These are phyloP conservation scores for Vulpes ferrilata DNA, from an alignment of 2,113 vertebrate species.

Conservation along the genomic window DNA sequence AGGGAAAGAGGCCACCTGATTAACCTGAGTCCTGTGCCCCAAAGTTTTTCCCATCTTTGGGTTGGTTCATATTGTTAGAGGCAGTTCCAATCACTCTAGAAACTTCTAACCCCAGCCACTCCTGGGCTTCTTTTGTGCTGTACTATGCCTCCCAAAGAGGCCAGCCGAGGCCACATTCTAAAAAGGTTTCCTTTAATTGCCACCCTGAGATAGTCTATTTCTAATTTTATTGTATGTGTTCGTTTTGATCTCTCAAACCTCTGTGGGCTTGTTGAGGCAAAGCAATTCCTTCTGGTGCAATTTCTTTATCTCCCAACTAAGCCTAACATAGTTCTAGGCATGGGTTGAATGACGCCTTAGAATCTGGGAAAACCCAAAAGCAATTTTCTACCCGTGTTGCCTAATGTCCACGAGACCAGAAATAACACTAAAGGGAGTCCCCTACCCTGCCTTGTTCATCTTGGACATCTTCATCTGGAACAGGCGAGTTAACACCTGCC, in stretches of 20 bases:
- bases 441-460: background rate
- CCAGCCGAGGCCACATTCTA: background rate
- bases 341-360: background rate
- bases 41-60: background rate
- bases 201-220: background rate
- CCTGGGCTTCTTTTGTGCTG: background rate
- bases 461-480: background rate
- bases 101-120: background rate
- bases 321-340: background rate
- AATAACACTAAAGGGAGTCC: background rate
- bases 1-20: background rate
- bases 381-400: background rate
- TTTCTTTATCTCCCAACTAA: slow-evolving; percentile 32
- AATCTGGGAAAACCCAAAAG: background rate
- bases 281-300: background rate
- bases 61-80: background rate
- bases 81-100: background rate
- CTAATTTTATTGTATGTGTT: slow-evolving; percentile 5
- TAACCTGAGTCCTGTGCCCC: background rate
- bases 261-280: background rate
- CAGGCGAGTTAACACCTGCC: background rate
- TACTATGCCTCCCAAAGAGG: background rate
- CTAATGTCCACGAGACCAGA: background rate
- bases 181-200: background rate
- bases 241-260: background rate